Evolutionary conservation across 1,140 invertebrate species (phyloP), one percentile per base, ranked within the genome.

Genomic region (Chrysoperla carnea): DNA sequence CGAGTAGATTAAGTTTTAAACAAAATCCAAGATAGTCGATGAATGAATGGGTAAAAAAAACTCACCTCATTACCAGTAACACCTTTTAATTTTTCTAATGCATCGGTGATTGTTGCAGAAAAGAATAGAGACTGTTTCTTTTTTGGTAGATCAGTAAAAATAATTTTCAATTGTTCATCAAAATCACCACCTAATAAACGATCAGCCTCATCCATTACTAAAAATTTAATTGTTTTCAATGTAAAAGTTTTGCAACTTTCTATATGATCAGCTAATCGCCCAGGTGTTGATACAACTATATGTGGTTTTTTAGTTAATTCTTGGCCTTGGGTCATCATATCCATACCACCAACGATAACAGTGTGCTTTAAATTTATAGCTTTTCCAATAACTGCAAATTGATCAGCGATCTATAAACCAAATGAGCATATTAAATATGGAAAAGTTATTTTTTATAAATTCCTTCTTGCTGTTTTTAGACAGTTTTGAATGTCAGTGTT

Each of bases 41-140:
- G 11, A 36, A 29, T 41, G 17, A 27, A 39, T 15, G 40, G 6
- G 8, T 35, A 11, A n/a, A n/a, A n/a, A 29, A 40, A 23, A 23
- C 17, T 50, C 52, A 66, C 64, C 45, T 80, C 63, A 48, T 65
- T 67, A 2, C 68, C 61, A 12, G 74, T 73, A 6, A 81, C 67
- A 50, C 73, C 55, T 59, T 81, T 77, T 12, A 87, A 63, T 61
- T 78, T 77, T 43, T 79, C 65, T 23, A 87, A 61, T 46, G 81
- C 76, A 58, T 92, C 84, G 7, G 89, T 94, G 57, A 97, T 90
- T 11, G 95, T 99, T 2, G 95, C 95, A 43, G 92, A 96, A 56
- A 97, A 99, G 17, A 97, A 68, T 29, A 95, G 67, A 14, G 83
- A 91, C 55, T 90, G 86, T 50, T 82, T 72, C 37, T 81, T 73